These are phyloP conservation scores for Anthoscopus minutus DNA, from an alignment of 2,113 vertebrate species.

Conservation along the genomic window DNA sequence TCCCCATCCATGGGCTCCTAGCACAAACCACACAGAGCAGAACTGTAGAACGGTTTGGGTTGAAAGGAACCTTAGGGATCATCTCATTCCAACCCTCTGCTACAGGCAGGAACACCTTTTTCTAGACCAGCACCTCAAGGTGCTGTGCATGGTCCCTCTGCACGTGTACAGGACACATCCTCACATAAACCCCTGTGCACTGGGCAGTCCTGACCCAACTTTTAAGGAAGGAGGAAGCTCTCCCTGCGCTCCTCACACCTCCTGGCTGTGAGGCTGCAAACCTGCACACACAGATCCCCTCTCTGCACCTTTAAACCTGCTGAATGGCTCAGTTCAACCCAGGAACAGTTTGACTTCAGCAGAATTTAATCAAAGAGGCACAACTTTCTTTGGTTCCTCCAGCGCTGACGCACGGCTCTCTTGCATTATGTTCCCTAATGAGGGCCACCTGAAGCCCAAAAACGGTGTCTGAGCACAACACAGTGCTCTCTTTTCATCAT, in stretches of 20 bases:
- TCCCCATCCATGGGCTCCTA: neutral
- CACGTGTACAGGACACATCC: accelerated
- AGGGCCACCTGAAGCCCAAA: conserved; percentile 21
- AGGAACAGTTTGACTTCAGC: neutral
- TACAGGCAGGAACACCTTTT: neutral
- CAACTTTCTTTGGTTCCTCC: neutral
- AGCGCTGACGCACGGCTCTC: accelerated
- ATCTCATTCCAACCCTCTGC: neutral
- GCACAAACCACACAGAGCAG: neutral
- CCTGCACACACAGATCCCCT: neutral
- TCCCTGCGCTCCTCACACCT: neutral
- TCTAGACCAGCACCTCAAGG: neutral
- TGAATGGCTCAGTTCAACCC: neutral
- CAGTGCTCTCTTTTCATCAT: conserved; percentile 7
- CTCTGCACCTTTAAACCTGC: neutral
- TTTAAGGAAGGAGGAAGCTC: neutral
- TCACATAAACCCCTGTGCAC: neutral
- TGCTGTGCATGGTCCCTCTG: neutral
- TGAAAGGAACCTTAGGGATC: neutral
- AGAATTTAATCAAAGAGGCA: neutral
- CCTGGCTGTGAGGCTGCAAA: neutral
- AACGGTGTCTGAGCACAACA: neutral
- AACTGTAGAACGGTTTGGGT: neutral
- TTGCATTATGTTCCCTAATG: neutral
- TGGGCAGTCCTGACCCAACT: neutral